These are phyloP conservation scores for Pseudanteris insignis DNA, from an alignment of 2,888 invertebrate genomes.

Conservation along the genomic window DNA sequence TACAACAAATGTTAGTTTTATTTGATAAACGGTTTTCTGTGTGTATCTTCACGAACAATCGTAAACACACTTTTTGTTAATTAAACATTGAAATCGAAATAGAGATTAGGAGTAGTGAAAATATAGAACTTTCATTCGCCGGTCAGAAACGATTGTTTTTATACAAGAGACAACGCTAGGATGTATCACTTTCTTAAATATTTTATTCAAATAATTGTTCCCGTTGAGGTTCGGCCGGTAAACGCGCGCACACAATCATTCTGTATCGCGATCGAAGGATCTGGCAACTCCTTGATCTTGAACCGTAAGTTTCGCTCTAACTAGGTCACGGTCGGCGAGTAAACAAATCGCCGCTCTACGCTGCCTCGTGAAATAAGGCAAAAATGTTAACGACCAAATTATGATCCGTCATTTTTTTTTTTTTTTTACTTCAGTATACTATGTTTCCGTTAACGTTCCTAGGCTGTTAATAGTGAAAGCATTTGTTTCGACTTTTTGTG, in stretches of 20 bases:
- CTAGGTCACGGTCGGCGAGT: conserved; percentile 52
- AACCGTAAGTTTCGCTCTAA: conserved; percentile 34
- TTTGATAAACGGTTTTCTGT: too few species aligned
- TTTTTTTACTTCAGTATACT: too few species aligned
- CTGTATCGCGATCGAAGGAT: conserved; percentile 50
- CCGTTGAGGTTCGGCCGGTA: conserved; percentile 21
- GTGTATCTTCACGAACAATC: too few species aligned
- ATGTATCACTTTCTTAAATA: conserved; percentile 38
- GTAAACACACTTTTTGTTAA: conserved; percentile 1
- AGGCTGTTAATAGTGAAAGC: too few species aligned
- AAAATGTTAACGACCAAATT: conserved; percentile 10
- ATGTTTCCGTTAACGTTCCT: too few species aligned
- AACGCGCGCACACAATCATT: conserved; percentile 21
- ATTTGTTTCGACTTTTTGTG: too few species aligned
- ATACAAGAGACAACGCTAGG: conserved; percentile 27
- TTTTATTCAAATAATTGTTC: conserved; percentile 30
- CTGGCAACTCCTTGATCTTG: conserved; percentile 39
- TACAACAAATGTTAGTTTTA: too few species aligned
- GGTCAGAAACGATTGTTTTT: conserved; percentile 19
- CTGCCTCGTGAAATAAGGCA: conserved; percentile 12
- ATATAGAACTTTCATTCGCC: conserved; percentile 32
- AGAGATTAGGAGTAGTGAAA: conserved; percentile 24
- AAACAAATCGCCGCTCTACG: conserved; percentile 34
- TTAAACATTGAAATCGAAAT: not conserved
- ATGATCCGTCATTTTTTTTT: not conserved